Evolutionary conservation across 2,888 invertebrate species (phyloP).

Genomic region (Stegana nigrithorax): DNA sequence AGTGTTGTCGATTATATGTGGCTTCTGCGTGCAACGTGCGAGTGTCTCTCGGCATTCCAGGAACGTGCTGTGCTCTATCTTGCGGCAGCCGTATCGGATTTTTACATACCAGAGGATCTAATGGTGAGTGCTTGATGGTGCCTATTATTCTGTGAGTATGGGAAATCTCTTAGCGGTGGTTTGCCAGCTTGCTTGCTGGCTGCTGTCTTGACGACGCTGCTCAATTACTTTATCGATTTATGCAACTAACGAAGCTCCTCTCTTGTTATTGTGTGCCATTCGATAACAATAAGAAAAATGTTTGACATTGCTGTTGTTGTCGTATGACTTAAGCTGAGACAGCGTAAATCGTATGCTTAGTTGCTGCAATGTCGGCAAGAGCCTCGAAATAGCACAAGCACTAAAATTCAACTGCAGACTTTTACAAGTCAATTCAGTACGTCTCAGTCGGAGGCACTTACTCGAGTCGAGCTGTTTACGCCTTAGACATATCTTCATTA

Average conservation of each 20-base stretch:
- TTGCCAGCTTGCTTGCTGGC: too few species aligned
- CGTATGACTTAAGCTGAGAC: too few species aligned
- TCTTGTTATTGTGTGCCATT: conserved; percentile 22
- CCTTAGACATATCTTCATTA: neutral
- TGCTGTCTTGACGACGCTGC: conserved; percentile 38
- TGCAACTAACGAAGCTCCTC: too few species aligned
- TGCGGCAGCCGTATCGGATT: conserved; percentile 98
- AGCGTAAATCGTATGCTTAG: too few species aligned
- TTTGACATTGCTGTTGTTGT: too few species aligned
- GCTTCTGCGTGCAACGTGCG: conserved; percentile 85
- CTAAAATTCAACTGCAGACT: neutral
- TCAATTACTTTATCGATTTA: conserved; percentile 49
- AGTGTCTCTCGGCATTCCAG: conserved; percentile 78
- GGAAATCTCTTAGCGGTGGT: conserved; percentile 58
- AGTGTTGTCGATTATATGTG: conserved; percentile 93
- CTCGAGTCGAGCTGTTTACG: too few species aligned
- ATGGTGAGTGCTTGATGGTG: conserved; percentile 75
- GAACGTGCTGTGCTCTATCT: conserved; percentile 86
- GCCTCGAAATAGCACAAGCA: neutral
- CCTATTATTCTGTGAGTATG: conserved; percentile 25
- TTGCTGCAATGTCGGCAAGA: too few species aligned
- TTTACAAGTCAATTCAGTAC: neutral
- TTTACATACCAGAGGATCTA: conserved; percentile 93
- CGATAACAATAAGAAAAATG: too few species aligned
- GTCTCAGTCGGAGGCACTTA: neutral